Conservation (phyloP, 2,113 vertebrate genomes). For the Cyprinus carpio region DNA sequence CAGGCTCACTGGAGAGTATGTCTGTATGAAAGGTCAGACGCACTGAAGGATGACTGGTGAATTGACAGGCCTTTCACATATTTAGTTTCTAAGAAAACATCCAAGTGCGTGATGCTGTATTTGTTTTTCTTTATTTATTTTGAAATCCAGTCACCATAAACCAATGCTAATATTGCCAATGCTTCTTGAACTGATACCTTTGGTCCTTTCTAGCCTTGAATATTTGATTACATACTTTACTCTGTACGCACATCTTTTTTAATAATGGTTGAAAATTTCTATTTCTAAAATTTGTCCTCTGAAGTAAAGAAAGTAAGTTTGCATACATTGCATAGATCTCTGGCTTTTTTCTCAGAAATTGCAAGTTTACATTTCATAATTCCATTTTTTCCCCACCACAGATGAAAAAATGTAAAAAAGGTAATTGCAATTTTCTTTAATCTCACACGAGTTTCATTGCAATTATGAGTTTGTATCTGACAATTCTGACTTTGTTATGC, state of each 20-base stretch:
- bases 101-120: neutral
- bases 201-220: neutral
- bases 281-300: too few relatives aligned
- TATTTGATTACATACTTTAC: neutral
- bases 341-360: too few relatives aligned
- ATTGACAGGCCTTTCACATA: constrained; percentile 9
- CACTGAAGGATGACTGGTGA: constrained; percentile 18
- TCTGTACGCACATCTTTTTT: neutral
- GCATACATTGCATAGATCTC: too few relatives aligned
- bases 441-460: too few relatives aligned
- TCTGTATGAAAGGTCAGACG: constrained; percentile 44
- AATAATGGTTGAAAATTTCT: neutral
- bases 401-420: too few relatives aligned
- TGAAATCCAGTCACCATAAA: neutral
- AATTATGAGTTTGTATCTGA: too few relatives aligned
- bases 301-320: too few relatives aligned
- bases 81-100: neutral
- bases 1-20: neutral
- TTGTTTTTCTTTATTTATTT: constrained; percentile 2
- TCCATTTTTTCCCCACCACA: too few relatives aligned
- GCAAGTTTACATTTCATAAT: too few relatives aligned
- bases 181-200: neutral
- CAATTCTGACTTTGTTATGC: too few relatives aligned
- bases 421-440: too few relatives aligned
- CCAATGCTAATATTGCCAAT: neutral